phyloP scores from a whole-genome alignment of 2,888 invertebrate genomes.

The Carcina quercana region DNA sequence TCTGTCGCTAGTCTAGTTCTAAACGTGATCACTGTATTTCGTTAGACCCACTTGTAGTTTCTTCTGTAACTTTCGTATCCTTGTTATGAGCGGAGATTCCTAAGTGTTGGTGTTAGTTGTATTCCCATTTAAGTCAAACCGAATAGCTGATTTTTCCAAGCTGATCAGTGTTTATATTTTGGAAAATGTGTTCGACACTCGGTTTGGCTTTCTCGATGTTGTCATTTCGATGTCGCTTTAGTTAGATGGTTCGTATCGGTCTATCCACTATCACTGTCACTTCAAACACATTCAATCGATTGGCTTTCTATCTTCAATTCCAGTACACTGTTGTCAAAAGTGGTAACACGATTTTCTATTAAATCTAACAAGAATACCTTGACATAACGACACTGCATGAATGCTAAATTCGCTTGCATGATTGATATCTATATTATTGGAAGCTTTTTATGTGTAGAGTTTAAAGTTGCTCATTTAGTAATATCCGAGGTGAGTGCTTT shows the following conservation, averaged over 20 bases:
- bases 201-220: constrained; percentile 65
- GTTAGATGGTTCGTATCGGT: constrained; percentile 68
- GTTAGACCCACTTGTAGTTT: constrained; percentile 68
- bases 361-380: constrained; percentile 29
- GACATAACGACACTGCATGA: constrained; percentile 59
- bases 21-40: constrained; percentile 53
- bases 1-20: constrained; percentile 63
- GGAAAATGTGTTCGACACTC: constrained; percentile 26
- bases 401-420: constrained; percentile 63
- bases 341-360: constrained; percentile 33
- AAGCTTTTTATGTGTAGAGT: constrained; percentile 69
- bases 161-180: constrained; percentile 4
- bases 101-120: constrained; percentile 62
- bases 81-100: constrained; percentile 56
- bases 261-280: constrained; percentile 57
- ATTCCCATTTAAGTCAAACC: constrained; percentile 46
- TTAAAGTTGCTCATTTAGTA: constrained; percentile 26
- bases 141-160: constrained; percentile 18
- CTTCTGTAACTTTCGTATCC: constrained; percentile 62
- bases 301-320: constrained; percentile 41
- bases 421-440: constrained; percentile 41
- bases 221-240: constrained; percentile 72
- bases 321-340: constrained; percentile 48
- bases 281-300: constrained; percentile 49
- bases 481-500: constrained; percentile 34